Conservation (phyloP, 2,888 invertebrate genomes). For the Amphipoea oculea region DNA sequence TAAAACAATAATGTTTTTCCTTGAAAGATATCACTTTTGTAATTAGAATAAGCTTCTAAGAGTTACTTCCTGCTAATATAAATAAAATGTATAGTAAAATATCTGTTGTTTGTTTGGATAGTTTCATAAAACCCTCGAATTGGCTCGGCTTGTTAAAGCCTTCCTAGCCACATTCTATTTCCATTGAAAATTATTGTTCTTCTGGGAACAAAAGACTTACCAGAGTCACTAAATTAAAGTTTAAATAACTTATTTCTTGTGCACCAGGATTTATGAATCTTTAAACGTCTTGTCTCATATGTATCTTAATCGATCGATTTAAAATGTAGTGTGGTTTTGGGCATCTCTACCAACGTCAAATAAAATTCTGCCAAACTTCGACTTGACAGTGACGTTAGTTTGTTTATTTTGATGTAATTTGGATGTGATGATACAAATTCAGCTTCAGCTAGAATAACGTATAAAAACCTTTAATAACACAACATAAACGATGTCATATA, state of each 20-base stretch:
- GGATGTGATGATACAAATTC: background rate
- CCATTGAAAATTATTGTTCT: background rate
- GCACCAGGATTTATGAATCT: background rate
- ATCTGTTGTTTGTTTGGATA: conserved; percentile 14
- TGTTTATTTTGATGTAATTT: background rate
- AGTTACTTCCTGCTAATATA: background rate
- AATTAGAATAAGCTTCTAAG: background rate
- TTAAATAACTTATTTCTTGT: background rate
- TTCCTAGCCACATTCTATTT: background rate
- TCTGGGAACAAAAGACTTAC: background rate
- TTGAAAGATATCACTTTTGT: background rate
- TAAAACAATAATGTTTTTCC: background rate
- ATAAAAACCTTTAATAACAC: background rate
- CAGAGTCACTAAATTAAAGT: background rate
- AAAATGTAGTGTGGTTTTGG: background rate
- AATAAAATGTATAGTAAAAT: conserved; percentile 9
- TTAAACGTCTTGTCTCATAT: background rate
- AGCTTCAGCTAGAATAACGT: background rate
- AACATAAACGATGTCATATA: conserved; percentile 68
- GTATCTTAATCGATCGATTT: conserved; percentile 5
- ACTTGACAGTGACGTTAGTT: background rate
- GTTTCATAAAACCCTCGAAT: conserved; percentile 1
- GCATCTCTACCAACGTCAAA: conserved; percentile 14
- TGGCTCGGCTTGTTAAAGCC: background rate
- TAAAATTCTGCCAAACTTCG: background rate